These are phyloP conservation scores for Premnoplex brunnescens DNA, from an alignment of 2,797 vertebrate species.

Conservation along the genomic window DNA sequence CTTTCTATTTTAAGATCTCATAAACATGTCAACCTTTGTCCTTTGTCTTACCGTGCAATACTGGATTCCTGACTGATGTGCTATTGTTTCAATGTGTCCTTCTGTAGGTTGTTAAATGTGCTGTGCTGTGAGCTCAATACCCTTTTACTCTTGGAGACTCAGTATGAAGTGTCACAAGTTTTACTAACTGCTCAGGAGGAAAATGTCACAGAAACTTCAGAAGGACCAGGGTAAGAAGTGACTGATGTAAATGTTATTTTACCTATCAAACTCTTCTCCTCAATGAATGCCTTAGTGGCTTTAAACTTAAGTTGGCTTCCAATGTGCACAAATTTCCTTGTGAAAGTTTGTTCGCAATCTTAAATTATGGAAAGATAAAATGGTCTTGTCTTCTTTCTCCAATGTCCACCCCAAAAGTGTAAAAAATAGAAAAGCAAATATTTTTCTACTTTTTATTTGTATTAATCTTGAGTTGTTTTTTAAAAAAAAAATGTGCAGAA, in stretches of 20 bases:
- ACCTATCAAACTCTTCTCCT: background rate
- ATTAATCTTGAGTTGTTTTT: background rate
- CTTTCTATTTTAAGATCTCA: background rate
- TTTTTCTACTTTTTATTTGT: background rate
- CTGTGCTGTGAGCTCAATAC: slow-evolving; percentile 91
- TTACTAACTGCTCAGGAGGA: slow-evolving; percentile 88
- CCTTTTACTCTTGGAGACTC: slow-evolving; percentile 89
- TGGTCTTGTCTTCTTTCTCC: background rate
- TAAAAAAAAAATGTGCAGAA: background rate
- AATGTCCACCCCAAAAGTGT: background rate
- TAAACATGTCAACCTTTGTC: background rate
- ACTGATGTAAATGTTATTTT: background rate
- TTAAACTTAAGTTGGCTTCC: background rate
- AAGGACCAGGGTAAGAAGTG: slow-evolving; percentile 77
- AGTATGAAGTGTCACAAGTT: slow-evolving; percentile 86
- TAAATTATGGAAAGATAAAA: background rate
- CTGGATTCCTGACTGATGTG: background rate
- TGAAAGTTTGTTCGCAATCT: background rate
- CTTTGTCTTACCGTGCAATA: background rate
- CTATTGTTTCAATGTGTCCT: background rate
- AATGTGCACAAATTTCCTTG: background rate
- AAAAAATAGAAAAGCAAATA: background rate
- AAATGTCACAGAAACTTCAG: slow-evolving; percentile 76
- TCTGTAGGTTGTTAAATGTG: slow-evolving; percentile 86
- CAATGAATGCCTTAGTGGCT: background rate